phyloP scores from a whole-genome alignment of 2,113 vertebrate genomes.

The Centropus unirufus region DNA sequence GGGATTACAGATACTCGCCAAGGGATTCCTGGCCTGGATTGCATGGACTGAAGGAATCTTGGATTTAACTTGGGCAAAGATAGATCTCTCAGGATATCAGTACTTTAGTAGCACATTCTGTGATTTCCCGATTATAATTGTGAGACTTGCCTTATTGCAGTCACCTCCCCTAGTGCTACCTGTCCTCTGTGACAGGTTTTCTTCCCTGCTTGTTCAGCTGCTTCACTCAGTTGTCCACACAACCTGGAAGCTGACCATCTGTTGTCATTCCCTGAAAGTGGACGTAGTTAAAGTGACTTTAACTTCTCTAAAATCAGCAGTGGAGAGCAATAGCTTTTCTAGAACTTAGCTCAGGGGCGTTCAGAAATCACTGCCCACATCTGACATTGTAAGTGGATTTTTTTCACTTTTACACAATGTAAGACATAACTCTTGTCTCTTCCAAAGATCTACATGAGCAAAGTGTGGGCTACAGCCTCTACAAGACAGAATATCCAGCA shows the following conservation, averaged over 20 bases:
- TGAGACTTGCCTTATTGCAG: neutral
- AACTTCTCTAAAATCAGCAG: neutral
- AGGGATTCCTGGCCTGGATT: neutral
- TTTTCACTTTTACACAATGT: neutral
- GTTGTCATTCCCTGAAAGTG: neutral
- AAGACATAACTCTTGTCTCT: neutral
- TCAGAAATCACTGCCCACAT: neutral
- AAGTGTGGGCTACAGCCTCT: neutral
- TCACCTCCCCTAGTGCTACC: neutral
- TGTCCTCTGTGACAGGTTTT: neutral
- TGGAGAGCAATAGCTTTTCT: neutral
- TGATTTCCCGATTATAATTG: neutral
- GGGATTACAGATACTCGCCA: no score
- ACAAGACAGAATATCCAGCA: neutral
- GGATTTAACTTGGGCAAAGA: neutral
- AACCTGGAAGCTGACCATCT: neutral
- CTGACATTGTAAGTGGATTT: neutral
- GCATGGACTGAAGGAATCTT: neutral
- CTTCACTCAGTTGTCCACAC: neutral
- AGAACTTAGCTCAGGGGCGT: neutral
- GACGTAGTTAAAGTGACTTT: neutral
- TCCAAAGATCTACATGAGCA: neutral
- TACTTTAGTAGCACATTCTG: neutral
- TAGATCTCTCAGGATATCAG: neutral
- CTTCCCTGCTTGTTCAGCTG: neutral